Evolutionary conservation across 2,113 vertebrate species (phyloP).

Genomic region (Macaca fascicularis): T2T-MFA8v1.1 NC_088375.1:216991501-216992000

Average conservation of each 20-base stretch:
- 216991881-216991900: background rate
- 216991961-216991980: background rate
- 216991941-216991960: background rate
- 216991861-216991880: background rate
- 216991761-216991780: rapidly evolving
- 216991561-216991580: background rate
- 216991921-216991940: background rate
- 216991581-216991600: background rate
- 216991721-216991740: background rate
- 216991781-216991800: rapidly evolving
- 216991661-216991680: background rate
- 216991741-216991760: rapidly evolving
- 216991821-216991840: background rate
- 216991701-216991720: background rate
- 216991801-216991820: background rate
- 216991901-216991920: background rate
- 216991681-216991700: background rate
- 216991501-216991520: background rate
- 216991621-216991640: background rate
- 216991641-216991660: background rate
- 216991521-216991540: background rate
- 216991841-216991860: background rate
- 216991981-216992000: background rate
- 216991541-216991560: background rate
- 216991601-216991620: background rate